Evolutionary conservation across 2,888 invertebrate genomes (phyloP), one percentile per base, ranked within the genome.

Genomic region (Rhyacophila evoluta): DNA sequence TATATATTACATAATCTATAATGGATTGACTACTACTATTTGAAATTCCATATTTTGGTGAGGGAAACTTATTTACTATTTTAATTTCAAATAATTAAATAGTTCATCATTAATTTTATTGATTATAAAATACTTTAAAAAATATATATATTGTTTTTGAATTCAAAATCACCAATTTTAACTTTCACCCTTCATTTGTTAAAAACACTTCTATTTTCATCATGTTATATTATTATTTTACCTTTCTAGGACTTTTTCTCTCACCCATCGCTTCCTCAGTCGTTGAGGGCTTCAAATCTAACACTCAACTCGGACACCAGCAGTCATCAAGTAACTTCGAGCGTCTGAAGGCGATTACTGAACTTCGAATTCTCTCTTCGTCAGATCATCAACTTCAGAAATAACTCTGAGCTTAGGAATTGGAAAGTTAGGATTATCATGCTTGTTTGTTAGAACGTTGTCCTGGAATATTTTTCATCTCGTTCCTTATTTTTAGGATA

Each of bases 261-360:
- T 11, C 89, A 89, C 1, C 89, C 90, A 0, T 82, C 83, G 1
- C 72, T 83, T 29, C 83, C 83, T 5, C 89, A 89, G 1, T 86
- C 86, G 29, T 86, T 89, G 1, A 86, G 89, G 1, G 89, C 89
- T 28, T 87, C 89, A 0, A 89, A 89, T 70, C 83, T 89, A 6
- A 89, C 89, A 0, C 85, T 89, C 0, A 83, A 89, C 4, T 89
- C 89, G 4, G 90, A 89, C 80, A 89, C 88, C 83, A 89, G 89
- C 87, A 90, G 90, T 82, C 89, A 89, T 79, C 90, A 90, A 80
- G 89, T 89, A 0, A 90, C 89, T 39, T 89, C 89, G 67, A 89
- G 90, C 79, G 90, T 89, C 76, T 89, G 87, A 85, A 68, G 55
- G 29, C 11, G 15, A 38, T 72, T 12, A 15, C 12, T 8, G 8